Conservation (phyloP, 2,888 invertebrate species). For the Dryomyza anilis region DNA sequence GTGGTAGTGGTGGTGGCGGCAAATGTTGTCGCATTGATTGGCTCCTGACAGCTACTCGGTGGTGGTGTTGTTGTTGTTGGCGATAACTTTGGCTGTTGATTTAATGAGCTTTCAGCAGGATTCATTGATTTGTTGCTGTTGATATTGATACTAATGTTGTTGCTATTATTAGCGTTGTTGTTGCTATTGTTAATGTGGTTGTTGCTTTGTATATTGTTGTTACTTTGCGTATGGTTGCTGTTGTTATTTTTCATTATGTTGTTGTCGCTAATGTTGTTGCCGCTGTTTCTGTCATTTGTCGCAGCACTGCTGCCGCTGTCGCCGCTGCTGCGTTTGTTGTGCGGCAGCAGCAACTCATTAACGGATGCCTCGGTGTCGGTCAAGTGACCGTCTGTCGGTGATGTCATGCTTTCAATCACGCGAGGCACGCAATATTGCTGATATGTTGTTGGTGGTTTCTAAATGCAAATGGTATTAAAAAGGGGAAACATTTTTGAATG, state of each 20-base stretch:
- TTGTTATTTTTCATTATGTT: no score
- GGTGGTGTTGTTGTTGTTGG: conserved; percentile 51
- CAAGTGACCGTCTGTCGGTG: conserved; percentile 27
- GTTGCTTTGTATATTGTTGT: background rate
- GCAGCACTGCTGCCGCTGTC: conserved; percentile 3
- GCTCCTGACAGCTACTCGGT: conserved; percentile 46
- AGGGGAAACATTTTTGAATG: no score
- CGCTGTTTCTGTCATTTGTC: no score
- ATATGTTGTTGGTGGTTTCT: conserved; percentile 38
- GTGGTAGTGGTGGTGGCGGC: background rate
- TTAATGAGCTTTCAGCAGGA: background rate
- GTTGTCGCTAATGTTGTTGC: conserved; percentile 20
- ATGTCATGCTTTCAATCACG: conserved; percentile 48
- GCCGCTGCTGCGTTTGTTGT: no score
- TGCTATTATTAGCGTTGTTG: conserved; percentile 32
- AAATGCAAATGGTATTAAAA: background rate
- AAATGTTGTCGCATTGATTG: conserved; percentile 30
- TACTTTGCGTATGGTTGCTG: background rate
- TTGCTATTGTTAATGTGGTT: conserved; percentile 16
- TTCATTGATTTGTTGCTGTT: background rate
- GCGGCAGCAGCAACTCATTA: conserved; percentile 10
- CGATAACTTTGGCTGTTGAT: conserved; percentile 10
- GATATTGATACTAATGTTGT: conserved; percentile 31
- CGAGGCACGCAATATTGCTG: conserved; percentile 47
- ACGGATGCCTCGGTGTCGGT: conserved; percentile 15